Evolutionary conservation across 2,113 vertebrate species (phyloP), one percentile per base, ranked within the genome.

Genomic region (Copsychus sechellarum): DNA sequence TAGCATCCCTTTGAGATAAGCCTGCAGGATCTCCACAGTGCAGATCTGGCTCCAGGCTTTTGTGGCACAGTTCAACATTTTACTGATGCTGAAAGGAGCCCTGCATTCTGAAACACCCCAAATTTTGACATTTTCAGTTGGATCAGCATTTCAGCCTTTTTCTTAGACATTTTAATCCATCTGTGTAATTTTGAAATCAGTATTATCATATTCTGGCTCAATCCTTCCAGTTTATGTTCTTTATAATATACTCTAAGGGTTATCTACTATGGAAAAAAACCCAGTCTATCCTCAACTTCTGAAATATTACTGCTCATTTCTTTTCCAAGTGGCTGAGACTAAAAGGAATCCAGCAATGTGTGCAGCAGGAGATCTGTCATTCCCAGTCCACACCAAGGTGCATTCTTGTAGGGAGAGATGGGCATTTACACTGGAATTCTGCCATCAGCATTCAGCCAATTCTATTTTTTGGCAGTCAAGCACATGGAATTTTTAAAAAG

Each of bases 391-490:
- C 94, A 92, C 80, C 61, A 71, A 95, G 88, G 93, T 94, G 90
- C 90, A 90, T 96, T 96, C 82, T 71, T 96, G 42, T n/a, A 80
- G 69, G 67, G 86, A 88, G 53, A 84, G 95, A 94, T 90, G 95
- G 95, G 95, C 96, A 96, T 97, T 97, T 96, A 95, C 82, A 86
- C 67, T 96, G 96, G 95, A 96, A 43, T 70, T 82, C 43, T 60
- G 94, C 96, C 96, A 90, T 48, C 88, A 83, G 43, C 65, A 5
- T 82, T 62, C 87, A 73, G 92, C 96, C 96, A 96, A 12, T 70
- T 95, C 82, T 60, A 51, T 20, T 94, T 93, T 88, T 83, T 95
- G 96, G 96, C 94, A 94, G 86, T 48, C 0, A 1, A 81, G 64
- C 36, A 29, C 76, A 53, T 88, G 95, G 96, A 96, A 96, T 95